Base-by-base conservation (phyloP, 2,888 invertebrate genomes). In the Trichacis sp. region DNA sequence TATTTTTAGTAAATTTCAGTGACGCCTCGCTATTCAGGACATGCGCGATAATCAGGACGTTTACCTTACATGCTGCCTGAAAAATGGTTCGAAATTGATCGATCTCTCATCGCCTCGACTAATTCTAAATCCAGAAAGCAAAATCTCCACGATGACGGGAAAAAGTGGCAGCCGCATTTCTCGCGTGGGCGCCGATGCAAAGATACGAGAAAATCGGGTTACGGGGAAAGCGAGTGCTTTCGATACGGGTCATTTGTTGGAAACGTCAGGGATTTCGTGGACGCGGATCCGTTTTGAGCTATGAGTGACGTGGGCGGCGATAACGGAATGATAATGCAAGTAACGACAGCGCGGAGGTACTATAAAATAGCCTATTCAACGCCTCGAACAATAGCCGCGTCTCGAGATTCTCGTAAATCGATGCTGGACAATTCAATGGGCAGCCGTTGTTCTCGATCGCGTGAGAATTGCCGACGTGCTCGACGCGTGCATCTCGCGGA, bases 331-430 rank as follows among this genome's bases (percentile, higher is more conserved):
- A 42, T 42, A 42, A 42, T 18, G 15, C 14, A 17, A 18, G 18
- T 42, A 17, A 58, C 65, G 60, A 68, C 68, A 71, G 71, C 55
- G 64, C 70, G 57, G 48, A 36, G 54, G 60, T 55, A 53, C 58
- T 52, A 57, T 63, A 61, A 69, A 64, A 42, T 42, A 42, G 42
- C 42, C 15, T 20, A 49, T 33, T 24, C 29, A 33, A 9, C 33
- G 33, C 33, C 11, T 33, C 33, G 33, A n/a, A 50, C 33, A 58
- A 58, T 53, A 49, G 36, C 49, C 29, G 52, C 58, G 15, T 59
- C 56, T 55, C 5, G 14, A 38, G 54, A 20, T 14, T 17, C 30
- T 55, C 47, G 48, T 59, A 59, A 64, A 59, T 64, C 36, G 52
- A 55, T 38, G 36, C 43, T 49, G 45, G 29, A 54, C 59, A 64